Conservation (phyloP, 2,113 vertebrate genomes). For the Epinephelus cyanopodus region DNA sequence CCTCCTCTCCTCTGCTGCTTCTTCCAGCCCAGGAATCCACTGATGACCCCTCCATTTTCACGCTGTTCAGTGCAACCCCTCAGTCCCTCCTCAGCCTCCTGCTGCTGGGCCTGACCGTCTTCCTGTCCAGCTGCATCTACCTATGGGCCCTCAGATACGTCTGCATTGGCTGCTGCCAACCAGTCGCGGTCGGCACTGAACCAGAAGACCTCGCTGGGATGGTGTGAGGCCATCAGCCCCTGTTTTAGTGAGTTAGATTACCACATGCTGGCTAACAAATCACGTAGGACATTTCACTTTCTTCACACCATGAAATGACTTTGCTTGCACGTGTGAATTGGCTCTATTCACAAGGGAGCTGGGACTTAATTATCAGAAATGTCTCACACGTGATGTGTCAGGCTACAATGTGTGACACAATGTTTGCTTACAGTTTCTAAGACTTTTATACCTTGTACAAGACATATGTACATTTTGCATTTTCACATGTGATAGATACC, state of each 20-base stretch:
- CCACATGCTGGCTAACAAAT: background rate
- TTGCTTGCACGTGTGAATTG: background rate
- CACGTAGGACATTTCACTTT: background rate
- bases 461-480: background rate
- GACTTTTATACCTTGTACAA: background rate
- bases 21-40: conserved; percentile 42
- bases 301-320: background rate
- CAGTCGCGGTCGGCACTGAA: conserved; percentile 28
- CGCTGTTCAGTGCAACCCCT: background rate
- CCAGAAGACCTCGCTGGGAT: conserved; percentile 43
- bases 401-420: background rate
- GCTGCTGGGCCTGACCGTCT: conserved; percentile 48
- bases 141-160: conserved; percentile 65
- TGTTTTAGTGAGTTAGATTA: background rate
- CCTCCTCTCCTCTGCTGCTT: background rate
- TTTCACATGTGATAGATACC: background rate
- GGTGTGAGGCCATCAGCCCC: conserved; percentile 37
- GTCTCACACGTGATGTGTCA: background rate
- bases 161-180: conserved; percentile 66
- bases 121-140: conserved; percentile 52
- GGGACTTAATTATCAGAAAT: background rate
- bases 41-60: conserved; percentile 4
- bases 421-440: no score
- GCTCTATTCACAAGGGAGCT: background rate
- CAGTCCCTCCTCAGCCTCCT: conserved; percentile 59